phyloP scores from a whole-genome alignment of 2,888 invertebrate species.

The Tinea pellionella region DNA sequence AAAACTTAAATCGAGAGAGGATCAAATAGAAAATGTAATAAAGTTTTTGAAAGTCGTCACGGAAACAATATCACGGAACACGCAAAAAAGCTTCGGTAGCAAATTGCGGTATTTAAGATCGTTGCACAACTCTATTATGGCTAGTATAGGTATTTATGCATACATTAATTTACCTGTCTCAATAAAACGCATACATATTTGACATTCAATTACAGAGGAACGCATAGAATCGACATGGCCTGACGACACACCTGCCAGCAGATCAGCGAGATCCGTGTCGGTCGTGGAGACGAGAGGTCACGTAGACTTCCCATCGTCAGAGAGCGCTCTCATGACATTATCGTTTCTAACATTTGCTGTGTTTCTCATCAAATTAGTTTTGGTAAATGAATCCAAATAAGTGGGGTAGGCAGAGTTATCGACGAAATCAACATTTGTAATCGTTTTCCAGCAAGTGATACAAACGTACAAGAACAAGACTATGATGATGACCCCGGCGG shows the following conservation, averaged over 20 bases:
- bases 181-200: too few species aligned
- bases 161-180: too few species aligned
- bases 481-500: constrained; percentile 55
- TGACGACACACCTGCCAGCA: constrained; percentile 31
- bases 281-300: constrained; percentile 55
- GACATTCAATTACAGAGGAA: constrained; percentile 3
- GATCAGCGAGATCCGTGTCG: constrained; percentile 28
- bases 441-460: constrained; percentile 72
- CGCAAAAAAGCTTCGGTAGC: constrained; percentile 50
- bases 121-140: constrained; percentile 70
- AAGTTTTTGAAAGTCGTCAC: constrained; percentile 41
- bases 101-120: constrained; percentile 70
- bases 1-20: neutral
- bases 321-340: constrained; percentile 84
- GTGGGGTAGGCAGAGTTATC: too few species aligned
- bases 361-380: constrained; percentile 83
- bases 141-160: constrained; percentile 74
- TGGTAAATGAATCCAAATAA: constrained; percentile 72
- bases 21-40: neutral
- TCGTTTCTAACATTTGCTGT: constrained; percentile 88
- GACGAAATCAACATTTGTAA: too few species aligned
- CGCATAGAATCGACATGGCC: constrained; percentile 57
- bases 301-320: constrained; percentile 82
- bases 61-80: constrained; percentile 47
- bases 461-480: constrained; percentile 73